Evolutionary conservation across 2,113 vertebrate genomes (phyloP).

Genomic region (Stegastes partitus): DNA sequence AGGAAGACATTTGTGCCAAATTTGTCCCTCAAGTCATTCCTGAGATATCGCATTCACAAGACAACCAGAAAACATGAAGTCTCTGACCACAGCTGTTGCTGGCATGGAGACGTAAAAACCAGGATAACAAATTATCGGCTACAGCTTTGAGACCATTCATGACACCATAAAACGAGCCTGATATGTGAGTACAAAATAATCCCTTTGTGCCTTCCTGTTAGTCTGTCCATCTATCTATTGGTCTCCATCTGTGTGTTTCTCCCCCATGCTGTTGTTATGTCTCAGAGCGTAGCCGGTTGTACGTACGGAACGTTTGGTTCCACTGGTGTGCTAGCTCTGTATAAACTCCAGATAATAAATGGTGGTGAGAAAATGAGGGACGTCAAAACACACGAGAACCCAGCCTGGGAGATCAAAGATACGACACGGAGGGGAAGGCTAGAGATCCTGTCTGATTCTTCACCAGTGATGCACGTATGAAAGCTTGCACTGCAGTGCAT

Average conservation of each 20-base stretch:
- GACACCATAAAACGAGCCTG: background rate
- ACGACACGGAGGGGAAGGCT: conserved; percentile 27
- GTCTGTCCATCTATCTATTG: conserved; percentile 5
- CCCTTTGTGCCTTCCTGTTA: conserved; percentile 7
- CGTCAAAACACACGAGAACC: conserved; percentile 60
- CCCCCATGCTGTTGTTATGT: conserved; percentile 59
- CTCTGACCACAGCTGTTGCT: too few relatives aligned
- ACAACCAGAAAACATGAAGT: too few relatives aligned
- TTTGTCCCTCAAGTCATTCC: too few relatives aligned
- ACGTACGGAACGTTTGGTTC: conserved; percentile 52
- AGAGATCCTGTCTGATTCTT: conserved; percentile 31
- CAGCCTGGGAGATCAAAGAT: conserved; percentile 45
- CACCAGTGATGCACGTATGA: conserved; percentile 2
- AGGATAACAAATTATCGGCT: background rate
- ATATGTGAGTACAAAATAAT: background rate
- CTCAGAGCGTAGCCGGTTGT: conserved; percentile 33
- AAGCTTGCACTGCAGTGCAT: background rate
- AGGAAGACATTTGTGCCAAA: too few relatives aligned
- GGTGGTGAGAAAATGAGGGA: conserved; percentile 64
- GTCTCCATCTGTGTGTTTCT: background rate
- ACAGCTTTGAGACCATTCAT: background rate
- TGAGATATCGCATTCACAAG: too few relatives aligned
- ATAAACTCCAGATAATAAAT: conserved; percentile 64
- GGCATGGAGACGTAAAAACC: too few relatives aligned
- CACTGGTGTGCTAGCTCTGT: conserved; percentile 16